Evolutionary conservation across 2,113 vertebrate genomes (phyloP).

Genomic region (Phylloscopus trochilus): DNA sequence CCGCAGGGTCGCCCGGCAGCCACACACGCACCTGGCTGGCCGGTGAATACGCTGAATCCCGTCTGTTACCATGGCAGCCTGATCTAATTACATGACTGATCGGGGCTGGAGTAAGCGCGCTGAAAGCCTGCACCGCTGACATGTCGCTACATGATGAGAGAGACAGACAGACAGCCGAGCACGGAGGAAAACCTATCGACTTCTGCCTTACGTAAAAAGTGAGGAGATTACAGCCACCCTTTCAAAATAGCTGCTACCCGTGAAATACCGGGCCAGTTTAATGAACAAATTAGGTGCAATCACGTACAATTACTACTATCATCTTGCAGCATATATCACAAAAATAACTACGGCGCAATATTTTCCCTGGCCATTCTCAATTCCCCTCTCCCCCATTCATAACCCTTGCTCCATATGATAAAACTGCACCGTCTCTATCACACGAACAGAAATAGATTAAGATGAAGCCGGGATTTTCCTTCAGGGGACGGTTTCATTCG

Average conservation of each 20-base stretch:
- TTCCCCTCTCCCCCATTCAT: slow-evolving; percentile 49
- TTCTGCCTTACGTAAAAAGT: slow-evolving; percentile 40
- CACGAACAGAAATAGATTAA: slow-evolving; percentile 8
- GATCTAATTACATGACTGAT: slow-evolving; percentile 84
- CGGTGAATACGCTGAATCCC: slow-evolving; percentile 66
- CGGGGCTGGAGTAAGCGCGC: slow-evolving; percentile 70
- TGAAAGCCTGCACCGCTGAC: slow-evolving; percentile 72
- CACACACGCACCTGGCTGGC: slow-evolving; percentile 77
- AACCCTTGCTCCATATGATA: slow-evolving; percentile 20
- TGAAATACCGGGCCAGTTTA: not conserved
- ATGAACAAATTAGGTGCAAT: slow-evolving; percentile 34
- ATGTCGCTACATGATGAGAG: slow-evolving; percentile 64
- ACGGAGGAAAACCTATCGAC: slow-evolving; percentile 35
- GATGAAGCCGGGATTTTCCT: slow-evolving; percentile 46
- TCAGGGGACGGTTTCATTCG: slow-evolving; percentile 12
- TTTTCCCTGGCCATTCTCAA: slow-evolving; percentile 49
- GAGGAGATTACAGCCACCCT: not conserved
- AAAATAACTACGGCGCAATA: slow-evolving; percentile 55
- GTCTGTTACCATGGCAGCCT: slow-evolving; percentile 84
- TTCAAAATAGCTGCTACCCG: not conserved
- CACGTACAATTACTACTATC: slow-evolving; percentile 47
- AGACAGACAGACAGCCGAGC: slow-evolving; percentile 38
- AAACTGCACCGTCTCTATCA: not conserved
- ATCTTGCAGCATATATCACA: slow-evolving; percentile 26
- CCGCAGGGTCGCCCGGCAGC: slow-evolving; percentile 31